Base-by-base conservation (phyloP, 2,797 vertebrate species). In the Streptopelia turtur region DNA sequence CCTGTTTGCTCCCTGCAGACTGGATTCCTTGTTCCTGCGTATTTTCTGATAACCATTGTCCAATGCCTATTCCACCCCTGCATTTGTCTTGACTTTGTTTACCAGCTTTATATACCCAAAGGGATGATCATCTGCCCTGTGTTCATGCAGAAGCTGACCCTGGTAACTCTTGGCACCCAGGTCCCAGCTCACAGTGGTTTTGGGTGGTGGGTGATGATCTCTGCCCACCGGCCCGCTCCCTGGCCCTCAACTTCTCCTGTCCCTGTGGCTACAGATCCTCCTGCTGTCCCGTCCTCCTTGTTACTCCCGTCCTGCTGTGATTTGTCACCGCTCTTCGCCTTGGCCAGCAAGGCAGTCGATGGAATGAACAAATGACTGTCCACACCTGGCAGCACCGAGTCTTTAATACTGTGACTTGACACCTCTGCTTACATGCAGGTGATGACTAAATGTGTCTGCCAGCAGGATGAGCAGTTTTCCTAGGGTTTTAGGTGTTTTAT, bases 371-470 rank as follows among this genome's bases (percentile, higher is more conserved):
- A 2, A 1, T 4, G 23, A 21, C 9, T 9, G 21, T 27, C 37
- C 1, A 1, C 23, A 25, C n/a, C 28, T 63, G 63, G 37, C n/a
- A 53, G 8, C 17, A 21, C 28, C 0, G 5, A 6, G 24, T 59
- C 47, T 23, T 22, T 41, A 9, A 28, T 2, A 0, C 52, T 2
- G 4, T 7, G 16, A 8, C 35, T 20, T 61, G 68, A 22, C 35
- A 53, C 28, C 45, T 33, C 63, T 79, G 31, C 37, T 83, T 11
- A 5, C 17, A 11, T 3, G 11, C 33, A 28, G 4, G 0, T 64
- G 31, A 12, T 33, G 72, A 24, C 30, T 25, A 6, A 39, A 37
- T 2, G 6, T 0, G 1, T 33, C 27, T 56, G n/a, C 56, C 65
- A 39, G 72, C 0, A 1, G 61, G 28, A n/a, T 10, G 11, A 55